Evolutionary conservation across 2,797 vertebrate genomes (phyloP), one percentile per base, ranked within the genome.

Genomic region (Melanotaenia parkinsoni): DNA sequence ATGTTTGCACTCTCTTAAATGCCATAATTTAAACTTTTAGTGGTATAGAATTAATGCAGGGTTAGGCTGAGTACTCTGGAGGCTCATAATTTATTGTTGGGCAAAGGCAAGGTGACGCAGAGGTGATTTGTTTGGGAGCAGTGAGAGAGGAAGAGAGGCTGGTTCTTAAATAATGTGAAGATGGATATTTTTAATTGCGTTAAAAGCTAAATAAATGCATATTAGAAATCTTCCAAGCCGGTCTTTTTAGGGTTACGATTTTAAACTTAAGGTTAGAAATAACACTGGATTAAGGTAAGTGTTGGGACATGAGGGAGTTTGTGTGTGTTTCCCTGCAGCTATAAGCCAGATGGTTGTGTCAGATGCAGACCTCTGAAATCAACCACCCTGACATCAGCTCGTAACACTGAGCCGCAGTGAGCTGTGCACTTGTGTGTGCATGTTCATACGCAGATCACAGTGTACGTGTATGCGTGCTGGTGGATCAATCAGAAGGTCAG

Each of bases 271-370:
- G n/a, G 4, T 47, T 28, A 47, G 43, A 14, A 12, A 28, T 66
- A 38, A 18, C 10, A 4, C 22, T 28, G 57, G 45, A 32, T 33
- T 24, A 58, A 53, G 68, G 40, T 30, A 43, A 38, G 24, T 24
- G 43, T 47, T 32, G 18, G 26, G 14, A 26, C 28, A 28, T 30
- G 18, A 28, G 16, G 60, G 26, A 63, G 65, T 50, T 30, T 58
- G 28, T 62, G 67, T 65, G 67, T 56, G 62, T 33, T 61, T 68
- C 40, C 78, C 79, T 62, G 79, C 67, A 58, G 77, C 58, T 32
- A 58, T 11, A 45, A 63, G 58, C 76, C 88, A 89, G 82, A 89
- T 86, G 86, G 78, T 64, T 40, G 76, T 79, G 81, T 89, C 80
- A 83, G 84, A 51, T 57, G 58, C 80, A 66, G 70, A 74, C 66